Percentiles rank a stretch among this genome's conserved stretches.
Conservation (phyloP, 37 sponge, comb jelly and placozoan genomes). For the Hexactinellida sp. region DNA sequence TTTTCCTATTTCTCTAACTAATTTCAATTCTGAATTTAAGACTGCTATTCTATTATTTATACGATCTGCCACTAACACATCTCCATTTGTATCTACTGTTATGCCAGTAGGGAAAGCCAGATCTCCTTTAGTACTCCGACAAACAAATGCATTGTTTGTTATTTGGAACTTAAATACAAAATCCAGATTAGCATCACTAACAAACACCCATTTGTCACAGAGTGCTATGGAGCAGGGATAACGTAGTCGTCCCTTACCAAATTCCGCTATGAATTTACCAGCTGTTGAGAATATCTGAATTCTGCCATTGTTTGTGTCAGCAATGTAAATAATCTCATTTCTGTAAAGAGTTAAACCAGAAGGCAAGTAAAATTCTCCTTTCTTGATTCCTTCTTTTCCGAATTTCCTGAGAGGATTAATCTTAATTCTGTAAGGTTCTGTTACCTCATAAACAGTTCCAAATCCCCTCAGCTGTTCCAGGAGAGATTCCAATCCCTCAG, state of each 20-base stretch:
- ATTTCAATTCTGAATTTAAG: not conserved
- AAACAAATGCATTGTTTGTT: not conserved
- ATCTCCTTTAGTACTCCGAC: not conserved
- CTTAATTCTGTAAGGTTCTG: not conserved
- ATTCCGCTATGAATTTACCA: not conserved
- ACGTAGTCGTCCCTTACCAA: not conserved
- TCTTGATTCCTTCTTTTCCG: not conserved
- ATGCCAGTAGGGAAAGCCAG: not conserved
- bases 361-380: not conserved
- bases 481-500: not conserved
- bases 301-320: not conserved
- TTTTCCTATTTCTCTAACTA: not conserved
- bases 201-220: not conserved
- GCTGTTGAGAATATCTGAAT: not conserved
- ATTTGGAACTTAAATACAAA: not conserved
- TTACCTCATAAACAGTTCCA: too few species aligned
- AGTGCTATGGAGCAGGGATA: not conserved
- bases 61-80: not conserved
- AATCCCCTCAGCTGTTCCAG: not conserved
- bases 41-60: conserved; percentile 3
- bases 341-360: not conserved
- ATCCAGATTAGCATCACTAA: not conserved
- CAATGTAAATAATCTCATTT: not conserved
- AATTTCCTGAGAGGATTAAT: not conserved
- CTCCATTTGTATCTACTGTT: not conserved